Conservation (phyloP, 1,140 invertebrate genomes). For the Schlechtendalia chinensis region DNA sequence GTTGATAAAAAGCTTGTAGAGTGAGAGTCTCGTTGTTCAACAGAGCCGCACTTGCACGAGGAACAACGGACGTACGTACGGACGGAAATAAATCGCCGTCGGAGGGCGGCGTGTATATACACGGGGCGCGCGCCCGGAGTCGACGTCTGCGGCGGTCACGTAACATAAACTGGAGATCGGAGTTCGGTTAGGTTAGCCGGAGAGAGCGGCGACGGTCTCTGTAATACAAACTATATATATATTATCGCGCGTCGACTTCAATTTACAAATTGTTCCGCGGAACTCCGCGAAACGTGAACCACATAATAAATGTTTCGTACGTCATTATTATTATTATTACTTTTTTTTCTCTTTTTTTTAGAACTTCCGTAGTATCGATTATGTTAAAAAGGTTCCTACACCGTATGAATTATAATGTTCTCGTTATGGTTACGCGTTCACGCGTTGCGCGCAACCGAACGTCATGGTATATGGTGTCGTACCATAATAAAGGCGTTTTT, state of each 20-base stretch:
- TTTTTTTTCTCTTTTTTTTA: neutral
- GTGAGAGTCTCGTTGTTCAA: too few relatives aligned
- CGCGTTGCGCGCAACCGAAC: too few relatives aligned
- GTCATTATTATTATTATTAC: neutral
- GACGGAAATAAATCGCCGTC: slow-evolving; percentile 8
- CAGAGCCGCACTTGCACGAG: too few relatives aligned
- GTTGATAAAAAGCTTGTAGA: too few relatives aligned
- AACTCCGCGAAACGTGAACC: neutral
- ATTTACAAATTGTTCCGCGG: neutral
- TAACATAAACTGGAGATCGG: neutral
- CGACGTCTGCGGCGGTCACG: neutral
- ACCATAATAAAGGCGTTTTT: too few relatives aligned
- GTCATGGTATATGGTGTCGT: too few relatives aligned
- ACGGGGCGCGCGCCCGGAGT: neutral
- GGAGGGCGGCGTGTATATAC: neutral
- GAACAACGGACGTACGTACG: too few relatives aligned
- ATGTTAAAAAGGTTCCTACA: too few relatives aligned
- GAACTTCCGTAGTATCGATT: too few relatives aligned
- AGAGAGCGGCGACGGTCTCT: neutral
- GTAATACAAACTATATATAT: neutral
- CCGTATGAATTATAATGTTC: too few relatives aligned
- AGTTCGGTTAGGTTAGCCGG: neutral
- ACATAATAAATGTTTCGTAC: neutral
- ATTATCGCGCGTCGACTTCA: neutral
- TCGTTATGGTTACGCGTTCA: too few relatives aligned